Conservation (phyloP, 2,888 invertebrate species). For the Ichneumoninae sp. region DNA sequence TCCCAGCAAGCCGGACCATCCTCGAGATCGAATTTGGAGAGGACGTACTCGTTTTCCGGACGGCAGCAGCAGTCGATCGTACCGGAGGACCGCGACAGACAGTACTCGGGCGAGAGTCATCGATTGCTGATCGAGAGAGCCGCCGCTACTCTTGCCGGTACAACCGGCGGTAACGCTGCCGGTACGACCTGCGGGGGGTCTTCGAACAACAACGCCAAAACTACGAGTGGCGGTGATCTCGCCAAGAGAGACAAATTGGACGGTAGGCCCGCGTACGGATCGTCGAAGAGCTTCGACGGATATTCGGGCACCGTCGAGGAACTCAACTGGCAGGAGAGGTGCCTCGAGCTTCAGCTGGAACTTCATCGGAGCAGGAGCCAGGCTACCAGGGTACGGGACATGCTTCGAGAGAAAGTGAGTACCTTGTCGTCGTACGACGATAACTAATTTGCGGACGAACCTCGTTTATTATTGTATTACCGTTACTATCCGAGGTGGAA, state of each 20-base stretch:
- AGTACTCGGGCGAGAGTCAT: constrained; percentile 51
- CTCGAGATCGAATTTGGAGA: constrained; percentile 71
- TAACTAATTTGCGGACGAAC: background rate
- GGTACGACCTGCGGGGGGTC: constrained; percentile 21
- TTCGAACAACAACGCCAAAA: constrained; percentile 22
- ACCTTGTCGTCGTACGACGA: background rate
- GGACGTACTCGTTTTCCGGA: constrained; percentile 75
- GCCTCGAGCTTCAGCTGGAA: constrained; percentile 93
- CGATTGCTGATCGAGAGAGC: constrained; percentile 72
- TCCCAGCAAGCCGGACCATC: constrained; percentile 69
- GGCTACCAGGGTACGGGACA: constrained; percentile 93
- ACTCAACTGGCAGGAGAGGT: constrained; percentile 95
- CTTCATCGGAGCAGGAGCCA: constrained; percentile 94
- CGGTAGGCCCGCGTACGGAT: constrained; percentile 74
- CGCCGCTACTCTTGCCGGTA: constrained; percentile 43
- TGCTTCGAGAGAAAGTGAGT: constrained; percentile 95
- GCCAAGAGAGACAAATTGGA: constrained; percentile 82
- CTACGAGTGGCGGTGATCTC: constrained; percentile 67
- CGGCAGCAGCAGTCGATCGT: constrained; percentile 68
- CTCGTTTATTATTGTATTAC: too few species aligned
- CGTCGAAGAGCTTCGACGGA: constrained; percentile 82
- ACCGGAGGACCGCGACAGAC: constrained; percentile 44
- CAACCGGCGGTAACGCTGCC: constrained; percentile 8
- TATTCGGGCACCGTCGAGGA: constrained; percentile 81
- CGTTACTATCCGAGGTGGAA: too few species aligned